A percentile compares a stretch with the other conserved stretches of the same genome.
Evolutionary conservation across 2,888 invertebrate genomes (phyloP).

Genomic region (Odontocolon sp.): DNA sequence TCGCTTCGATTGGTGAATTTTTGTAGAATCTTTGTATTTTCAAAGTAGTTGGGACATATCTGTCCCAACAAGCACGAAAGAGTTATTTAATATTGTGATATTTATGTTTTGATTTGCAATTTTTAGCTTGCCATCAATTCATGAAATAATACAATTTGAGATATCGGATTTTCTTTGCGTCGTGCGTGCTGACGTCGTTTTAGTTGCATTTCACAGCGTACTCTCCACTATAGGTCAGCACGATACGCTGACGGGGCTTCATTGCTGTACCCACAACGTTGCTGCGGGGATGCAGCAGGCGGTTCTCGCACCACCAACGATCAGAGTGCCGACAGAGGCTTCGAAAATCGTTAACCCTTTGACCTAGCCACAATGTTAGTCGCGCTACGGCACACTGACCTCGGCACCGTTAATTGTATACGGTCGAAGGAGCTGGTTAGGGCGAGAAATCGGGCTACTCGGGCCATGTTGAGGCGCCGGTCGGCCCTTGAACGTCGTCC

Average conservation of each 20-base stretch:
- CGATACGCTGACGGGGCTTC: constrained; percentile 34
- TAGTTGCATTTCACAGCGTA: constrained; percentile 9
- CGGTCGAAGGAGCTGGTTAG: constrained; percentile 3
- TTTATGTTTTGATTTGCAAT: neutral
- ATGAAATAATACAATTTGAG: neutral
- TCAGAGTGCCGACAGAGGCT: constrained; percentile 68
- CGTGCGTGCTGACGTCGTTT: constrained; percentile 21
- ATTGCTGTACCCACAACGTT: constrained; percentile 26
- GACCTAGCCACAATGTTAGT: constrained; percentile 37
- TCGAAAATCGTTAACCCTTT: constrained; percentile 77
- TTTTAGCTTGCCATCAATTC: neutral
- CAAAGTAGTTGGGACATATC: too few relatives aligned
- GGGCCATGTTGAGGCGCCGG: neutral
- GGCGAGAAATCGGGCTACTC: constrained; percentile 6
- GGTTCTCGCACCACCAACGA: neutral
- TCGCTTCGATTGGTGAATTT: too few relatives aligned
- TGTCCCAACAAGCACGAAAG: too few relatives aligned
- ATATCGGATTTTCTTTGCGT: neutral
- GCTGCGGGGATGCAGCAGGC: neutral
- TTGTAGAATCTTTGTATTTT: too few relatives aligned
- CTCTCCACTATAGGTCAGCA: constrained; percentile 22
- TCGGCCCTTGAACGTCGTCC: constrained; percentile 64
- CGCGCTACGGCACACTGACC: constrained; percentile 38
- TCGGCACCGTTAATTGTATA: constrained; percentile 38
- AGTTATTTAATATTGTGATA: neutral